Percentiles rank a stretch among this genome's conserved stretches.
Evolutionary conservation across 2,113 vertebrate genomes (phyloP).

Genomic region (Etheostoma spectabile): DNA sequence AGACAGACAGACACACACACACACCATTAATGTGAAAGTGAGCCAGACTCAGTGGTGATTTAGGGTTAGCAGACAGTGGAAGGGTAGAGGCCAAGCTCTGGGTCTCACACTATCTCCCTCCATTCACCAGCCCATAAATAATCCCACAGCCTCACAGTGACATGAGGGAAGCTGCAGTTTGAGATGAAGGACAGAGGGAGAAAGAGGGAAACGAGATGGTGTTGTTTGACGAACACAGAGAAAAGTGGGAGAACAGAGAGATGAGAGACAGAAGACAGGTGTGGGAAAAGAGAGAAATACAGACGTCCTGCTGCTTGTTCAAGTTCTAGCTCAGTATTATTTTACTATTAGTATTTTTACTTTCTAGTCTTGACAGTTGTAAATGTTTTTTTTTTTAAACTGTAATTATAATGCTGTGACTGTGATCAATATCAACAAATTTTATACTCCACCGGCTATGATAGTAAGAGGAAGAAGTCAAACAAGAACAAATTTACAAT

Average conservation of each 20-base stretch:
- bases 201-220: background rate
- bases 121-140: slow-evolving; percentile 68
- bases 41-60: slow-evolving; percentile 54
- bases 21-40: slow-evolving; percentile 17
- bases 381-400: background rate
- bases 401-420: background rate
- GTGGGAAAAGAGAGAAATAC: background rate
- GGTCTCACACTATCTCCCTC: slow-evolving; percentile 55
- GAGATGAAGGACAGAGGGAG: slow-evolving; percentile 9
- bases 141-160: slow-evolving; percentile 24
- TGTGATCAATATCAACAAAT: no score
- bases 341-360: background rate
- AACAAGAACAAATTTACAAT: no score
- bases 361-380: no score
- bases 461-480: no score
- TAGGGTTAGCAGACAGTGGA: slow-evolving; percentile 52
- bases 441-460: no score
- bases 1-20: background rate
- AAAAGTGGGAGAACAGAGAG: background rate
- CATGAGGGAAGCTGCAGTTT: slow-evolving; percentile 18
- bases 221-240: slow-evolving; percentile 9
- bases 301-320: background rate
- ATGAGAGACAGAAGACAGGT: slow-evolving; percentile 30
- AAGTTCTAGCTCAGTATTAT: background rate
- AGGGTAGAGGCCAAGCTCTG: slow-evolving; percentile 56